These are phyloP conservation scores for Oncorhynchus kisutch DNA, from an alignment of 2,113 vertebrate species.

Conservation along the genomic window DNA sequence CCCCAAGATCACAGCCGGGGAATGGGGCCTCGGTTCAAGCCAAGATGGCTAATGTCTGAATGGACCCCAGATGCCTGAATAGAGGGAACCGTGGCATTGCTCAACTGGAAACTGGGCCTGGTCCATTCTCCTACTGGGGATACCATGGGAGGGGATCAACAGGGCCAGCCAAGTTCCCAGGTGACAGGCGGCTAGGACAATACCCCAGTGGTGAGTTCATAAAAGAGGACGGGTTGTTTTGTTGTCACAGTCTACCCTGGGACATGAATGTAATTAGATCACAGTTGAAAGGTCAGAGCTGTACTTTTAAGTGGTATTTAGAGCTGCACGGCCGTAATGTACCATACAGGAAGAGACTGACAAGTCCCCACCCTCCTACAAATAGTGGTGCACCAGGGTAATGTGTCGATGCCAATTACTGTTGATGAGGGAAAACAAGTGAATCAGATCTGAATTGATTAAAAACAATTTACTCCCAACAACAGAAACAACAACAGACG, in stretches of 20 bases:
- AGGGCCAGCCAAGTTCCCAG: conserved; percentile 68
- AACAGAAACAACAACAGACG: too few relatives aligned
- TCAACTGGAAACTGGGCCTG: conserved; percentile 35
- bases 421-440: too few relatives aligned
- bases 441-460: conserved; percentile 4
- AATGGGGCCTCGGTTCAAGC: conserved; percentile 44
- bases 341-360: conserved; percentile 58
- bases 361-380: too few relatives aligned
- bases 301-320: conserved; percentile 44
- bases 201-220: conserved; percentile 67
- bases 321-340: conserved; percentile 58
- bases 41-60: conserved; percentile 68
- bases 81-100: conserved; percentile 51
- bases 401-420: too few relatives aligned
- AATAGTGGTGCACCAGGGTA: too few relatives aligned
- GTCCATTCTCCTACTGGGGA: conserved; percentile 45
- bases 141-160: conserved; percentile 50
- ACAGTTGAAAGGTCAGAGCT: conserved; percentile 70
- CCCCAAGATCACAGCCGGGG: conserved; percentile 21
- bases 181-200: conserved; percentile 68
- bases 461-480: conserved; percentile 24
- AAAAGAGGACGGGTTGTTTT: conserved; percentile 66
- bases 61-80: conserved; percentile 61
- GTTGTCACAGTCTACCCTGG: conserved; percentile 60
- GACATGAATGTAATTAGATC: conserved; percentile 76